A percentile compares a stretch with the other conserved stretches of the same genome.
phyloP scores from a whole-genome alignment of 2,797 vertebrate species.

The Melopsittacus undulatus region DNA sequence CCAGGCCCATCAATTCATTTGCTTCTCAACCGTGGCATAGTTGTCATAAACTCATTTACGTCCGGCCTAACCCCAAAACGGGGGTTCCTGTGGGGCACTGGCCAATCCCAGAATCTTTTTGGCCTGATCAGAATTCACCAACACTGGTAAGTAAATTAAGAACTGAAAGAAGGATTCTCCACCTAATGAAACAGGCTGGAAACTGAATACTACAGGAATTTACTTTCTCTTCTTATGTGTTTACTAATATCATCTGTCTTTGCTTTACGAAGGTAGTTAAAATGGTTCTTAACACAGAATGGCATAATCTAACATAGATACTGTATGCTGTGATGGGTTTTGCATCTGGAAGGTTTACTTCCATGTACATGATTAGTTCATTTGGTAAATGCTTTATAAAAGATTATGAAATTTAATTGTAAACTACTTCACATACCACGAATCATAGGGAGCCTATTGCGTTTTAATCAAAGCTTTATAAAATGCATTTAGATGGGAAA shows the following conservation, averaged over 20 bases:
- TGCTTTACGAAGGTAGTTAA: neutral
- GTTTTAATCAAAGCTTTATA: neutral
- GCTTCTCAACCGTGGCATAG: slow-evolving; percentile 92
- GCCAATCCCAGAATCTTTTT: slow-evolving; percentile 98
- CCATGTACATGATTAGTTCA: neutral
- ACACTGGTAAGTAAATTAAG: slow-evolving; percentile 87
- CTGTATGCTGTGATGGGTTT: neutral
- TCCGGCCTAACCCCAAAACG: slow-evolving; percentile 95
- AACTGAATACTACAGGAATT: neutral
- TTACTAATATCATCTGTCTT: neutral
- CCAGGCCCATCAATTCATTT: slow-evolving; percentile 84
- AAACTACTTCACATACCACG: neutral
- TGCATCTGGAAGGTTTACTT: neutral
- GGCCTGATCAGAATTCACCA: slow-evolving; percentile 98
- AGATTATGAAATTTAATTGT: neutral
- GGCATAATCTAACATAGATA: neutral
- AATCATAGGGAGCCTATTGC: neutral
- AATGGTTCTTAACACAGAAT: neutral
- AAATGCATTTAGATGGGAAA: neutral
- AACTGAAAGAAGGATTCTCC: slow-evolving; percentile 2
- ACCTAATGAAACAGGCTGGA: neutral
- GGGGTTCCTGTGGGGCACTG: slow-evolving; percentile 97
- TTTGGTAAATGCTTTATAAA: neutral
- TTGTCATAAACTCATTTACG: slow-evolving; percentile 98
- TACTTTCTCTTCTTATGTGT: neutral